Conservation (phyloP, 2,888 invertebrate genomes). For the Volucella inanis region DNA sequence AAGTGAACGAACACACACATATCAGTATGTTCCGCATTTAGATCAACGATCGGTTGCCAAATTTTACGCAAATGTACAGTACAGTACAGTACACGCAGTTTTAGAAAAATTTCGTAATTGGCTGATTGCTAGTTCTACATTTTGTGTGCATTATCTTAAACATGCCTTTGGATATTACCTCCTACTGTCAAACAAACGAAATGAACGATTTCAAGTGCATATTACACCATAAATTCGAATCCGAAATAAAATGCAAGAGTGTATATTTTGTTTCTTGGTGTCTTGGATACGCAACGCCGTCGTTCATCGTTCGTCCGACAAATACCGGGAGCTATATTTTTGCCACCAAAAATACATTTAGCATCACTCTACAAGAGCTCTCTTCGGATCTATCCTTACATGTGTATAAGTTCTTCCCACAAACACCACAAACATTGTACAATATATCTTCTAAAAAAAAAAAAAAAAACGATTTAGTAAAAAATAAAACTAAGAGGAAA, state of each 20-base stretch:
- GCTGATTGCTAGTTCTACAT: constrained; percentile 47
- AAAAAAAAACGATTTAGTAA: constrained; percentile 62
- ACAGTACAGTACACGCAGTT: constrained; percentile 51
- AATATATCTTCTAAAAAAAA: constrained; percentile 70
- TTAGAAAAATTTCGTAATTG: constrained; percentile 70
- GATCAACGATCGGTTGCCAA: constrained; percentile 59
- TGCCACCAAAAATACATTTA: constrained; percentile 81
- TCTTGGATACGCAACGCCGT: constrained; percentile 41
- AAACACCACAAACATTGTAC: constrained; percentile 34
- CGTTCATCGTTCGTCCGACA: constrained; percentile 68
- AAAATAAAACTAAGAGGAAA: constrained; percentile 8
- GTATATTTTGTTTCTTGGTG: not conserved
- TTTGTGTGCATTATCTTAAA: constrained; percentile 54
- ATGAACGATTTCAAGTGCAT: constrained; percentile 72
- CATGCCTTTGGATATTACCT: constrained; percentile 66
- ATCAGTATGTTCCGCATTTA: constrained; percentile 58
- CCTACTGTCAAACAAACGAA: constrained; percentile 66
- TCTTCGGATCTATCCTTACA: constrained; percentile 55
- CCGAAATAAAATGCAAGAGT: constrained; percentile 55
- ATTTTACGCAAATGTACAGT: constrained; percentile 69
- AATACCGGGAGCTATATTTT: constrained; percentile 79
- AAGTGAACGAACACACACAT: constrained; percentile 14
- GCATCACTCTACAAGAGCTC: constrained; percentile 55
- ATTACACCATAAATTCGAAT: constrained; percentile 52
- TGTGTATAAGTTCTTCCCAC: constrained; percentile 35